Percentiles rank a stretch among this genome's conserved stretches.
phyloP scores from a whole-genome alignment of 2,113 vertebrate genomes.

The Eptatretus burgeri region DNA sequence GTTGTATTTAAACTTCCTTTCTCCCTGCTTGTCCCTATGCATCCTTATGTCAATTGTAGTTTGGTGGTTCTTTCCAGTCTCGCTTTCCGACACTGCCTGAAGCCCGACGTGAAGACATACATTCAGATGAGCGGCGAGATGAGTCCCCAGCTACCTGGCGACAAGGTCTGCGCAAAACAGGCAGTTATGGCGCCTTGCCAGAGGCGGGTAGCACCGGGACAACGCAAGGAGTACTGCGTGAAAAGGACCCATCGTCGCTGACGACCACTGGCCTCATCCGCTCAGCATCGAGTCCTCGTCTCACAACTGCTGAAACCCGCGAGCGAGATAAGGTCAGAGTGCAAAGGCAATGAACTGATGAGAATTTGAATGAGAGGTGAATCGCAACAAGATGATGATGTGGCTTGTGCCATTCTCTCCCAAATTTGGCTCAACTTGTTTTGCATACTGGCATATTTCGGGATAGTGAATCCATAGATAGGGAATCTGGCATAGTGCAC shows the following conservation, averaged over 20 bases:
- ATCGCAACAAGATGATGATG: too few species aligned
- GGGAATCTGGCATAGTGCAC: too few species aligned
- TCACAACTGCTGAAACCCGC: constrained; percentile 18
- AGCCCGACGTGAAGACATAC: constrained; percentile 9
- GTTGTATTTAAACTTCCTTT: too few species aligned
- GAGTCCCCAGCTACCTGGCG: constrained; percentile 47
- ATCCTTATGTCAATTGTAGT: too few species aligned
- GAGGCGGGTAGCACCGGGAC: constrained; percentile 18
- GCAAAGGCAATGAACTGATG: too few species aligned
- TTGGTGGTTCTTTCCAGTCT: constrained; percentile 1
- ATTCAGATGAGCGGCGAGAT: constrained; percentile 8
- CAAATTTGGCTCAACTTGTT: too few species aligned
- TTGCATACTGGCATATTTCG: too few species aligned
- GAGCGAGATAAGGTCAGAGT: background rate
- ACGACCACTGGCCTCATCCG: constrained; percentile 49
- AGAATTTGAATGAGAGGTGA: too few species aligned
- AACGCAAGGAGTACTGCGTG: background rate
- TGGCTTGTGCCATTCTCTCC: too few species aligned
- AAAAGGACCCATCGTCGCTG: background rate
- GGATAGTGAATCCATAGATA: too few species aligned
- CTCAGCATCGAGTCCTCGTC: constrained; percentile 74
- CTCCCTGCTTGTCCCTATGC: too few species aligned
- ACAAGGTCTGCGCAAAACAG: constrained; percentile 66
- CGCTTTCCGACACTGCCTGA: constrained; percentile 5
- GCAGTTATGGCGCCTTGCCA: constrained; percentile 73